Percentiles rank a stretch among this genome's conserved stretches.
phyloP scores from a whole-genome alignment of 2,113 vertebrate genomes.

The Heterotis niloticus region DNA sequence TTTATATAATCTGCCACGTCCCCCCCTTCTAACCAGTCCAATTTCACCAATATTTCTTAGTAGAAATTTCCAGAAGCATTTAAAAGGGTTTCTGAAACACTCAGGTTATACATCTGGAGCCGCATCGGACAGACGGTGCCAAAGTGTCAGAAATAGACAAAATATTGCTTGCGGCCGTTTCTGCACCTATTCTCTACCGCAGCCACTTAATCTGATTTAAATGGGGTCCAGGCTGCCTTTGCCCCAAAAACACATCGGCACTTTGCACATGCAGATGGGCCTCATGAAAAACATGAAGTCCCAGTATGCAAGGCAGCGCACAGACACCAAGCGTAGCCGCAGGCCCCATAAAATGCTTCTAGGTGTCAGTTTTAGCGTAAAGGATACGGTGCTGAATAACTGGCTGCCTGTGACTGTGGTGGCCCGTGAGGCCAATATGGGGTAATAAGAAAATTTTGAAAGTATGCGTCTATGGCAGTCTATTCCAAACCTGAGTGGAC shows the following conservation, averaged over 20 bases:
- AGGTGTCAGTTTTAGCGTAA: too few relatives aligned
- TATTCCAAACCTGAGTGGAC: too few relatives aligned
- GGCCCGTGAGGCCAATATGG: too few relatives aligned
- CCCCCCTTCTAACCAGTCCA: neutral
- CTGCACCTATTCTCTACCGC: constrained; percentile 1
- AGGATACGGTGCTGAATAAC: too few relatives aligned
- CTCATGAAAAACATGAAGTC: constrained; percentile 43
- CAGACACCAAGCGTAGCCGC: constrained; percentile 37
- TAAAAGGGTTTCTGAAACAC: constrained; percentile 37
- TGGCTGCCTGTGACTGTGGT: too few relatives aligned
- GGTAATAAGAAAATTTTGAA: too few relatives aligned
- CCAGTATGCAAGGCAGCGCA: constrained; percentile 32
- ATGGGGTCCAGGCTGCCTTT: neutral
- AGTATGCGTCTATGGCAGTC: too few relatives aligned
- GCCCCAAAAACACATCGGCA: constrained; percentile 18
- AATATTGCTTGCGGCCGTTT: constrained; percentile 35
- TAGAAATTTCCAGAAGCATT: constrained; percentile 2
- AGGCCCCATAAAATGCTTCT: neutral
- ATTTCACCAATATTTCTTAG: neutral
- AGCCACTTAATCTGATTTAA: constrained; percentile 44
- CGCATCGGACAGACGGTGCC: constrained; percentile 34
- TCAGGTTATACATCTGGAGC: constrained; percentile 15
- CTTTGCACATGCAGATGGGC: constrained; percentile 20
- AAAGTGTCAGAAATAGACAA: constrained; percentile 33
- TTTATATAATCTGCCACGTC: neutral